Base-by-base conservation (phyloP, 1,140 invertebrate genomes). In the Atta cephalotes region DNA sequence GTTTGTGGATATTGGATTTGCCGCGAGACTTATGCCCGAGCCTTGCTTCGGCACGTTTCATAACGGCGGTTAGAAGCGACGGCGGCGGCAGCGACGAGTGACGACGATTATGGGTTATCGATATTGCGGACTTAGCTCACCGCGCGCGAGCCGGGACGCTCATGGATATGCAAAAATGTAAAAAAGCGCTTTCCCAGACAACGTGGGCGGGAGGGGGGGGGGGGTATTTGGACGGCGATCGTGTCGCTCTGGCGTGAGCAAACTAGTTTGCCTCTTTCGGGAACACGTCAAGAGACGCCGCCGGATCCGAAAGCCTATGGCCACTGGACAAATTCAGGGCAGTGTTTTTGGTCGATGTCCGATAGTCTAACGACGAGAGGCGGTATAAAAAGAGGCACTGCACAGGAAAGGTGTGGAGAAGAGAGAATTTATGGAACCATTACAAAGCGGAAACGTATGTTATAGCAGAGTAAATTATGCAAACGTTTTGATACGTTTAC, bases 61-160 rank as follows among this genome's bases (percentile, higher is more conserved):
- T 35, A 45, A 82, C 80, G 35, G 16, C 53, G 71, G 16, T 21
- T 31, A 77, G 25, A 51, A 35, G 56, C 49, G 39, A 6, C 25
- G 70, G 70, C 68, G 49, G 21, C 56, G 39, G 18, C 25, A 39
- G 68, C 28, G 60, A 65, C 35, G 60, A 58, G 35, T 51, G 45
- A 71, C 70, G 70, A 84, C 87, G 86, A 89, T 89, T 89, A 89
- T 89, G 88, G 88, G 88, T 89, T 89, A 89, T 88, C 88, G 88
- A 89, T 89, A 87, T 87, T 85, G 70, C 86, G 53, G 71, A 88
- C 88, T 87, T 85, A 68, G 62, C 72, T 80, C 62, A 49, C 14
- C 49, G 25, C 35, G 56, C 53, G 80, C 51, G 63, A 62, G 45
- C 45, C 16, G 66, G 65, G 45, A 39, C 60, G 9, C 45, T 88